Conservation (phyloP, 1,140 invertebrate species). For the Arctopsyche grandis region DNA sequence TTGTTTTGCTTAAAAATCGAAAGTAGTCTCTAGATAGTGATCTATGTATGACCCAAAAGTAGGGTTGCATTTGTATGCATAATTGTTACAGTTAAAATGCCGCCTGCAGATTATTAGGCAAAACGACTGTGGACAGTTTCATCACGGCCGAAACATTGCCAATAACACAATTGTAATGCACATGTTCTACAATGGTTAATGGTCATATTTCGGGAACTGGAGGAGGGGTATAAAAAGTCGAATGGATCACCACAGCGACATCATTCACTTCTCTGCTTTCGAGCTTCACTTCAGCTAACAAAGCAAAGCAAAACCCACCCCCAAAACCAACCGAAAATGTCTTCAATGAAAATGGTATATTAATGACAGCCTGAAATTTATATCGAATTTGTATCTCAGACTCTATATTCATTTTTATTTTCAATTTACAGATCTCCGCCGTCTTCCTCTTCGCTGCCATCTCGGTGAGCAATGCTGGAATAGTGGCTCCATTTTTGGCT, state of each 20-base stretch:
- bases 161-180: conserved; percentile 6
- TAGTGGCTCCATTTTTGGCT: conserved; percentile 38
- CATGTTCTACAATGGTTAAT: background rate
- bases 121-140: conserved; percentile 21
- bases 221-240: conserved; percentile 4
- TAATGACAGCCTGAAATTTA: background rate
- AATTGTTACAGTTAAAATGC: conserved; percentile 1
- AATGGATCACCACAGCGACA: background rate
- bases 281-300: conserved; percentile 5
- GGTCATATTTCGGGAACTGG: conserved; percentile 19
- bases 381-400: conserved; percentile 29
- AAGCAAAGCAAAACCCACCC: background rate
- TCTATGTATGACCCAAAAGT: background rate
- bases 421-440: conserved; percentile 45
- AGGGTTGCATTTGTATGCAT: conserved; percentile 34
- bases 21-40: background rate
- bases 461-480: conserved; percentile 39
- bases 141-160: conserved; percentile 20
- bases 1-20: no score
- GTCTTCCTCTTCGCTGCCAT: conserved; percentile 41
- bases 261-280: conserved; percentile 22
- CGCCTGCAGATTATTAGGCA: conserved; percentile 28
- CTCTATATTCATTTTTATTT: background rate
- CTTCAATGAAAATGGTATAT: conserved; percentile 46
- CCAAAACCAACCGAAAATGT: conserved; percentile 37